Conservation (phyloP, 2,797 vertebrate genomes). For the Sebastes aleutianus region DNA sequence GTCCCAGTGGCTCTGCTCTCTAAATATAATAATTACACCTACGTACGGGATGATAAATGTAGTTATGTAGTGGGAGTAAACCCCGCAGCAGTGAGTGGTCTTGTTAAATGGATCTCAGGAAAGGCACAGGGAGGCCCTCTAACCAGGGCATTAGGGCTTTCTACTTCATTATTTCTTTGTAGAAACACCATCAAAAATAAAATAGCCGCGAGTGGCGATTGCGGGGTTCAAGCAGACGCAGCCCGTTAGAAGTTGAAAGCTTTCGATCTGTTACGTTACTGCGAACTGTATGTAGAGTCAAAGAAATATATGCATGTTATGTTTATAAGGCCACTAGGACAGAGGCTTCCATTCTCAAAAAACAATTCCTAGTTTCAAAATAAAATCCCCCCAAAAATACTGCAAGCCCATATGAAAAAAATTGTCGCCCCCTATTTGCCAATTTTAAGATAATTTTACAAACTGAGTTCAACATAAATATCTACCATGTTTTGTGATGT, state of each 20-base stretch:
- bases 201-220: not conserved
- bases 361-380: not conserved
- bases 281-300: not conserved
- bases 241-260: not conserved
- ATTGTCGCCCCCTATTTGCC: not conserved
- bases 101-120: conserved; percentile 57
- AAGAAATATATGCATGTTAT: not conserved
- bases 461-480: not conserved
- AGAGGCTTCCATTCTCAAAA: not conserved
- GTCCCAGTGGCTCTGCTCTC: conserved; percentile 53
- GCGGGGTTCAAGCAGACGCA: not conserved
- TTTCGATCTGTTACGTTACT: not conserved
- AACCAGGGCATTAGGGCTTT: conserved; percentile 43
- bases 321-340: not conserved
- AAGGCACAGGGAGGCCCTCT: conserved; percentile 35
- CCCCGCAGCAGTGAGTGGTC: conserved; percentile 32
- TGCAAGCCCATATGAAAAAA: not conserved
- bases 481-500: not conserved
- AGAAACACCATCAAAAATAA: conserved; percentile 48
- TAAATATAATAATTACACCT: conserved; percentile 67
- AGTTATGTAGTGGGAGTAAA: conserved; percentile 42
- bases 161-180: conserved; percentile 55
- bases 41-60: conserved; percentile 55
- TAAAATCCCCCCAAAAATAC: not conserved
- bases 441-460: not conserved